These are phyloP conservation scores for Metaphire vulgaris DNA, from an alignment of 1,140 invertebrate genomes.

Conservation along the genomic window DNA sequence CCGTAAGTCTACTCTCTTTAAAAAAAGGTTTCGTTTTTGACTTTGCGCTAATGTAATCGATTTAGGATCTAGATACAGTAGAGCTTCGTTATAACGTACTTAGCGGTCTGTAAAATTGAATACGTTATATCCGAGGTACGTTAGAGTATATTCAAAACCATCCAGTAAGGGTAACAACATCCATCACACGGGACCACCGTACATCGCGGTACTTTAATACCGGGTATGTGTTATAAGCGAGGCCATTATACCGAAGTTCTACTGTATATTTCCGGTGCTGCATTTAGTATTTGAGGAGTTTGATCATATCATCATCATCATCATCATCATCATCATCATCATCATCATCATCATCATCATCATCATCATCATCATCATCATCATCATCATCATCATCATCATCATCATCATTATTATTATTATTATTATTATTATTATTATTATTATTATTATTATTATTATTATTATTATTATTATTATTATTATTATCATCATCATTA, in stretches of 20 bases:
- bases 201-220: too few species aligned
- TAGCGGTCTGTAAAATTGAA: too few species aligned
- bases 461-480: conserved; percentile 4
- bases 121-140: too few species aligned
- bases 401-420: not conserved
- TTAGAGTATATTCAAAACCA: too few species aligned
- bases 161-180: not conserved
- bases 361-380: not conserved
- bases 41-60: too few species aligned
- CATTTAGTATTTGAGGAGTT: not conserved
- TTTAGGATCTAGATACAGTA: too few species aligned
- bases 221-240: not conserved
- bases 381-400: not conserved
- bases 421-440: conserved; percentile 4
- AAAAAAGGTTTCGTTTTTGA: too few species aligned
- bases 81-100: too few species aligned
- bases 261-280: not conserved
- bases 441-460: conserved; percentile 4
- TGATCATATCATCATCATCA: not conserved
- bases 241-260: not conserved
- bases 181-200: too few species aligned
- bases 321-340: not conserved
- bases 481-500: not conserved
- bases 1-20: too few species aligned
- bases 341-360: not conserved